Percentiles rank a stretch among this genome's conserved stretches.
phyloP scores from a whole-genome alignment of 2,797 vertebrate genomes.

The Neopelma chrysocephalum region DNA sequence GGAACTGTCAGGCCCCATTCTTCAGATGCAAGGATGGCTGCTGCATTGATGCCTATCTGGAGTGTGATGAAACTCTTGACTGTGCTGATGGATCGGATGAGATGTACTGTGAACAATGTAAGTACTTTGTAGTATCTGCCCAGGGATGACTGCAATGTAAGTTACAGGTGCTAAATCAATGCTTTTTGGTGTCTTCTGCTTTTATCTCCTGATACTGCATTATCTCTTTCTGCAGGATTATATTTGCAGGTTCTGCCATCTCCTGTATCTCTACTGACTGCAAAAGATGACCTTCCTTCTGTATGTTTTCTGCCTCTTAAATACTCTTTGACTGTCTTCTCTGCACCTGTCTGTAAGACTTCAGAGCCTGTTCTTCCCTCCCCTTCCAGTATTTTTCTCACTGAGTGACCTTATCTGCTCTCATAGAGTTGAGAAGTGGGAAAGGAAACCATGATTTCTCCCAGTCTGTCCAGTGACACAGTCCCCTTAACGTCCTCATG shows the following conservation, averaged over 20 bases:
- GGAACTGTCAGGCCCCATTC: conserved; percentile 74
- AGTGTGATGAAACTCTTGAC: conserved; percentile 84
- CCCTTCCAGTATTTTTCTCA: neutral
- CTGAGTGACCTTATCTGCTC: neutral
- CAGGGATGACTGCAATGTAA: neutral
- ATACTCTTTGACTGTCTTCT: neutral
- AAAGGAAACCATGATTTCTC: neutral
- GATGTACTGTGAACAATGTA: conserved; percentile 81
- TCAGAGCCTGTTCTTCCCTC: neutral
- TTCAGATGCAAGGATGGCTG: conserved; percentile 88
- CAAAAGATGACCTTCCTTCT: neutral
- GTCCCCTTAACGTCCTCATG: neutral
- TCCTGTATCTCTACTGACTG: neutral
- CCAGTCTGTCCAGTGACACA: neutral
- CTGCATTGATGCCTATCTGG: conserved; percentile 86
- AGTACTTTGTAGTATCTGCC: conserved; percentile 51
- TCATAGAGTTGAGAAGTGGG: neutral
- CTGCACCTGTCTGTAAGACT: neutral
- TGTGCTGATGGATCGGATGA: conserved; percentile 91
- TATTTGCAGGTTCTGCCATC: neutral
- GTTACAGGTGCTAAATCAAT: neutral
- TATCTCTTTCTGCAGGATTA: neutral
- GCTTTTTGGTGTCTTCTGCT: neutral
- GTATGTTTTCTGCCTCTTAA: neutral
- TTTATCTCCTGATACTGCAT: neutral